A percentile compares a stretch with the other conserved stretches of the same genome.
These are phyloP conservation scores for Pherbina coryleti DNA, from an alignment of 2,888 invertebrate species.

Conservation along the genomic window DNA sequence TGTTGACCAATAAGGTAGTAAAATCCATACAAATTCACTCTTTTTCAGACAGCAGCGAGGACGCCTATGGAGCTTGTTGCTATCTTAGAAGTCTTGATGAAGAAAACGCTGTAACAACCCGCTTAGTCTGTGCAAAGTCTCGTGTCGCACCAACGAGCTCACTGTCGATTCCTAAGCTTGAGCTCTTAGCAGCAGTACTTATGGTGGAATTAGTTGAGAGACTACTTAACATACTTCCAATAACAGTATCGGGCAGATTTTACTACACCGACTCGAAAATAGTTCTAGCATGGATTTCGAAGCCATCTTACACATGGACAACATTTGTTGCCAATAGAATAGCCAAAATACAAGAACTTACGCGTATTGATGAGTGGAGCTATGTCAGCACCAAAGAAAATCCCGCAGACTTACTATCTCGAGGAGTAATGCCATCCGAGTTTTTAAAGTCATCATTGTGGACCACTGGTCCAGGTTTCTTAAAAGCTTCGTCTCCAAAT, in stretches of 20 bases:
- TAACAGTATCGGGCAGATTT: constrained; percentile 1
- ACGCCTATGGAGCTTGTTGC: constrained; percentile 25
- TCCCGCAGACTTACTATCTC: constrained; percentile 30
- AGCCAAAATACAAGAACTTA: constrained; percentile 24
- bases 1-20: not conserved
- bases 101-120: not conserved
- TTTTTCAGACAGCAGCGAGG: not conserved
- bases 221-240: constrained; percentile 4
- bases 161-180: constrained; percentile 29
- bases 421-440: not conserved
- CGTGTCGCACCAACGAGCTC: constrained; percentile 37
- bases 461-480: not conserved
- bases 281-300: constrained; percentile 26
- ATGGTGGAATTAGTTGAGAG: constrained; percentile 29
- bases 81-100: not conserved
- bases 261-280: constrained; percentile 37
- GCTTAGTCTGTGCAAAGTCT: constrained; percentile 36
- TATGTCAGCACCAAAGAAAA: constrained; percentile 38
- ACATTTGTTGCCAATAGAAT: constrained; percentile 38
- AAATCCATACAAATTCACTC: not conserved
- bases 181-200: constrained; percentile 36
- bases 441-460: not conserved
- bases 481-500: not conserved
- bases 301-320: constrained; percentile 12
- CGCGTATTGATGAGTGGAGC: constrained; percentile 25